phyloP scores from a whole-genome alignment of 2,797 vertebrate species.

The Cossypha polioptera region DNA sequence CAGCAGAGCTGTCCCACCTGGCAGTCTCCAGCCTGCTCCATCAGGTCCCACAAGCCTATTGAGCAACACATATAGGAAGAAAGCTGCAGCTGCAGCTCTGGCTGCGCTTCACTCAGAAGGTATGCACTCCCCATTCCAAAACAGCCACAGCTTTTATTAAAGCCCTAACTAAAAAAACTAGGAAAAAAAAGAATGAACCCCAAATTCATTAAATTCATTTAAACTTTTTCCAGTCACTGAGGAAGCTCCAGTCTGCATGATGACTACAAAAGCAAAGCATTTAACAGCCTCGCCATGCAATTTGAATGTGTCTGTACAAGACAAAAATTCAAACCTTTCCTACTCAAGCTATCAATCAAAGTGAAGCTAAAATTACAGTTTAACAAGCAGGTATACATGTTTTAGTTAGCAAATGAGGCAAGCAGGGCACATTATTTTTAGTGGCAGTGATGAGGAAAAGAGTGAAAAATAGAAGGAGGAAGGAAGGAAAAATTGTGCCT shows the following conservation, averaged over 20 bases:
- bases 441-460: conserved; percentile 21
- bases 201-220: conserved; percentile 22
- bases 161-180: not conserved
- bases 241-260: not conserved
- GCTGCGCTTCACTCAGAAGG: conserved; percentile 31
- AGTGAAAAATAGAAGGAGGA: conserved; percentile 47
- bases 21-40: conserved; percentile 15
- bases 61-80: not conserved
- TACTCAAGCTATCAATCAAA: conserved; percentile 48
- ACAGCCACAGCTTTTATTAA: not conserved
- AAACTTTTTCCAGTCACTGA: not conserved
- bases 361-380: conserved; percentile 52
- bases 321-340: conserved; percentile 31
- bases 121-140: not conserved
- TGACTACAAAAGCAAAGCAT: conserved; percentile 3
- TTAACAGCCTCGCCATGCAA: not conserved
- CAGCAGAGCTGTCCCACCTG: not conserved
- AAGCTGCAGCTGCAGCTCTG: conserved; percentile 50
- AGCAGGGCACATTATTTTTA: conserved; percentile 42
- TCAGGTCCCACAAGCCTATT: not conserved
- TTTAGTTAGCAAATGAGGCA: conserved; percentile 51
- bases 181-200: not conserved
- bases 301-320: conserved; percentile 17
- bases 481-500: conserved; percentile 20
- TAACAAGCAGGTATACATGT: conserved; percentile 44